Conservation (phyloP, 2,113 vertebrate genomes). For the Himantopus leucocephalus region DNA sequence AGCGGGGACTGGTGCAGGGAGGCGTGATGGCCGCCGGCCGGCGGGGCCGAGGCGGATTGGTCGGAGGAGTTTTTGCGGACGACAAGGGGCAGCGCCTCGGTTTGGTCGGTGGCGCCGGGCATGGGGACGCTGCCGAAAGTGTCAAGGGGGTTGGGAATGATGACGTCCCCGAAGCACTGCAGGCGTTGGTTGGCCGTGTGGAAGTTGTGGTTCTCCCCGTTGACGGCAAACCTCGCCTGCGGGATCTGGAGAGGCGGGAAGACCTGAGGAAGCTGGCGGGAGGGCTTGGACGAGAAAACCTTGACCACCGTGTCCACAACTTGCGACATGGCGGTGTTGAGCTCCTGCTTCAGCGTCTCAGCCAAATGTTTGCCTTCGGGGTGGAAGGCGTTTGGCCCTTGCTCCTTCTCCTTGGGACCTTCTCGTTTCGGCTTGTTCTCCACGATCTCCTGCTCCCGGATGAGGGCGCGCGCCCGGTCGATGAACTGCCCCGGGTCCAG, state of each 20-base stretch:
- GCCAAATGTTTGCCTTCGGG: constrained; percentile 92
- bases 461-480: constrained; percentile 89
- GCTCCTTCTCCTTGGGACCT: constrained; percentile 80
- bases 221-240: constrained; percentile 85
- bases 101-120: constrained; percentile 90
- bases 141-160: constrained; percentile 92
- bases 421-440: constrained; percentile 87
- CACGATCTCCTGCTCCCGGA: constrained; percentile 87
- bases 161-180: constrained; percentile 96
- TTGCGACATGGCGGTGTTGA: constrained; percentile 96
- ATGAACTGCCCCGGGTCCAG: constrained; percentile 93
- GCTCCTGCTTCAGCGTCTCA: constrained; percentile 95
- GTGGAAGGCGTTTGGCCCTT: constrained; percentile 82
- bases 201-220: constrained; percentile 91
- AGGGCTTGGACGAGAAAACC: constrained; percentile 90
- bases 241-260: constrained; percentile 91
- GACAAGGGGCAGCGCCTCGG: constrained; percentile 93
- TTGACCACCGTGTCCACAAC: constrained; percentile 98
- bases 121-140: constrained; percentile 87
- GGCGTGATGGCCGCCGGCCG: constrained; percentile 85
- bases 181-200: constrained; percentile 93
- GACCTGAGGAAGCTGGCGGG: constrained; percentile 86
- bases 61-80: constrained; percentile 94
- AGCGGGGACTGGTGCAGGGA: constrained; percentile 92
- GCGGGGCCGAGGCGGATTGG: constrained; percentile 80